These are phyloP conservation scores for Nysson spinosus DNA, from an alignment of 2,888 invertebrate genomes.

Conservation along the genomic window DNA sequence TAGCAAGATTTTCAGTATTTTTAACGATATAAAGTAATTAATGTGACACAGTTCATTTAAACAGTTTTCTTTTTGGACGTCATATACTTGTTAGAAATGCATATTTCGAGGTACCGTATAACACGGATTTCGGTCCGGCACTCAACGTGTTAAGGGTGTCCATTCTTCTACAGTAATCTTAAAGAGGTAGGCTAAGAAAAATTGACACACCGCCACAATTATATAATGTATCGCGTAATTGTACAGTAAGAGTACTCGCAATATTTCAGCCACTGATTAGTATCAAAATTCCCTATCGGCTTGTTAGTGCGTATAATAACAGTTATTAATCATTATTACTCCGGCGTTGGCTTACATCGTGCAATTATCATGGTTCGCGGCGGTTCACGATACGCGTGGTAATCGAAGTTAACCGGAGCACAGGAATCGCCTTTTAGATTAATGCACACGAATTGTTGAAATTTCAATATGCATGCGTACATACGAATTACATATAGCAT, in stretches of 20 bases:
- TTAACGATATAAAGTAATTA: too few species aligned
- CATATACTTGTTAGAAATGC: too few species aligned
- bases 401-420: slow-evolving; percentile 6
- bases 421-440: neutral
- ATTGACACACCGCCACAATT: neutral
- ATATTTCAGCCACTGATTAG: neutral
- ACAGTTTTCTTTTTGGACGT: too few species aligned
- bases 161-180: too few species aligned
- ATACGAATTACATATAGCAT: too few species aligned
- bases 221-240: too few species aligned
- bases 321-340: slow-evolving; percentile 40
- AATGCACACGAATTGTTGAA: neutral
- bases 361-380: slow-evolving; percentile 10
- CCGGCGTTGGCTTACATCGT: slow-evolving; percentile 8
- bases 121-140: too few species aligned
- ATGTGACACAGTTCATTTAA: too few species aligned
- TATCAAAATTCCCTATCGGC: slow-evolving; percentile 4
- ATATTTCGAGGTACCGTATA: too few species aligned
- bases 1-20: too few species aligned
- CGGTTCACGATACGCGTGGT: neutral
- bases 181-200: too few species aligned
- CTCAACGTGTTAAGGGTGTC: too few species aligned
- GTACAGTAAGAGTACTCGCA: slow-evolving; percentile 3
- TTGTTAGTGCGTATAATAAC: slow-evolving; percentile 20
- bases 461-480: neutral